phyloP scores from a whole-genome alignment of 2,797 vertebrate species.

The Coilia nasus region DNA sequence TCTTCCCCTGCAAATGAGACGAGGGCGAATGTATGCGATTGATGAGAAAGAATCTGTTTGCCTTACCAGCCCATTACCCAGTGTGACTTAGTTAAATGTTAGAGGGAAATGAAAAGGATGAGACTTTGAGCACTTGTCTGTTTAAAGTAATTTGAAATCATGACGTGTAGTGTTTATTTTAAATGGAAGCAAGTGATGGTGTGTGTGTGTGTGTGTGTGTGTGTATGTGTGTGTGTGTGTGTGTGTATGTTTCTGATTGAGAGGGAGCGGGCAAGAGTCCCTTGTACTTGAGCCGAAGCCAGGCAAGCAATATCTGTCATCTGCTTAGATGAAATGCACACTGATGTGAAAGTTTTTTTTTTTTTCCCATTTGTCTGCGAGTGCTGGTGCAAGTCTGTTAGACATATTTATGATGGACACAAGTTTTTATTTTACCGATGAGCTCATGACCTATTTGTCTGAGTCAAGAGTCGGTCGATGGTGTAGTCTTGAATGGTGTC shows the following conservation, averaged over 20 bases:
- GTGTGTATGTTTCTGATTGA: background rate
- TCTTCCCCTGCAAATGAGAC: background rate
- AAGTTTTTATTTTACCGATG: background rate
- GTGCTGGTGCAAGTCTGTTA: background rate
- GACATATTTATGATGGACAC: background rate
- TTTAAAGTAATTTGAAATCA: background rate
- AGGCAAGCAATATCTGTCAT: background rate
- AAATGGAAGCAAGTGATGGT: background rate
- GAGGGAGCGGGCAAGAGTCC: background rate
- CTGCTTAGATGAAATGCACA: background rate
- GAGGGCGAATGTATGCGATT: background rate
- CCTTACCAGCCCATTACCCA: background rate
- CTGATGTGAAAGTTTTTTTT: background rate
- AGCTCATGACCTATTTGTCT: background rate
- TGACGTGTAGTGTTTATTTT: background rate
- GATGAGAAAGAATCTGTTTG: background rate
- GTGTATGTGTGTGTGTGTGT: no score
- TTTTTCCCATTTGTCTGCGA: background rate
- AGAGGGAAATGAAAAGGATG: background rate
- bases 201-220: no score
- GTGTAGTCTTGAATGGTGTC: background rate
- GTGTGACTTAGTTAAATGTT: constrained; percentile 16
- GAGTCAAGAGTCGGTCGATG: no score
- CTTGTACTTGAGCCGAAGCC: background rate
- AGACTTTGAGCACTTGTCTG: background rate